Conservation (phyloP, 1,140 invertebrate genomes). For the Mamestra configurata region DNA sequence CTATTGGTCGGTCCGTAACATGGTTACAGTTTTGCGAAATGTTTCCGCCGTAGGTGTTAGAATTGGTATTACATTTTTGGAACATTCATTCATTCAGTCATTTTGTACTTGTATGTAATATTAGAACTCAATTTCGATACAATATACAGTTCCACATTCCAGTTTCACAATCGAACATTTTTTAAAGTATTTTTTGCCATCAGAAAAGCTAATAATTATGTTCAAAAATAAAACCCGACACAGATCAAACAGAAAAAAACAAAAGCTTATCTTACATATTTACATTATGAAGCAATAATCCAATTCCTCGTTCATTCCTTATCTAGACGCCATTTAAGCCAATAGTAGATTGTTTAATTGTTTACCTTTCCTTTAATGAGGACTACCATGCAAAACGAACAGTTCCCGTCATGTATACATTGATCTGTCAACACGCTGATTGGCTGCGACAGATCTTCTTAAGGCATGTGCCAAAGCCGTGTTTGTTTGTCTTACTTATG, state of each 20-base stretch:
- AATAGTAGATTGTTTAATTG: too few relatives aligned
- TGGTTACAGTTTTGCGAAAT: background rate
- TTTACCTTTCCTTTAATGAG: slow-evolving; percentile 20
- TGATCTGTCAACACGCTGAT: slow-evolving; percentile 3
- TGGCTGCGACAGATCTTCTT: slow-evolving; percentile 18
- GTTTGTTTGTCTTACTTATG: background rate
- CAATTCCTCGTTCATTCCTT: too few relatives aligned
- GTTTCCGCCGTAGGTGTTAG: background rate
- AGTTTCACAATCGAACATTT: too few relatives aligned
- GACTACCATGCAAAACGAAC: background rate
- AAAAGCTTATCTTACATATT: too few relatives aligned
- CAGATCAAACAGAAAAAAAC: too few relatives aligned
- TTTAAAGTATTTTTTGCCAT: too few relatives aligned
- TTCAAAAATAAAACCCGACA: too few relatives aligned
- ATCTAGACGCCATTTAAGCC: too few relatives aligned
- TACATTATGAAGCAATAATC: too few relatives aligned
- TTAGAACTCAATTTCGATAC: background rate
- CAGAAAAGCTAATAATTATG: too few relatives aligned
- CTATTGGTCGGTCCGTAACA: background rate
- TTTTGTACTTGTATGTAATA: too few relatives aligned
- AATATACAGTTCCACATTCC: background rate
- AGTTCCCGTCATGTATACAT: background rate
- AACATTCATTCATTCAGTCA: too few relatives aligned
- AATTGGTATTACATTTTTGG: background rate
- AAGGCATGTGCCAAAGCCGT: background rate